phyloP scores from a whole-genome alignment of 2,113 vertebrate species.

The Tragelaphus imberbis region DNA sequence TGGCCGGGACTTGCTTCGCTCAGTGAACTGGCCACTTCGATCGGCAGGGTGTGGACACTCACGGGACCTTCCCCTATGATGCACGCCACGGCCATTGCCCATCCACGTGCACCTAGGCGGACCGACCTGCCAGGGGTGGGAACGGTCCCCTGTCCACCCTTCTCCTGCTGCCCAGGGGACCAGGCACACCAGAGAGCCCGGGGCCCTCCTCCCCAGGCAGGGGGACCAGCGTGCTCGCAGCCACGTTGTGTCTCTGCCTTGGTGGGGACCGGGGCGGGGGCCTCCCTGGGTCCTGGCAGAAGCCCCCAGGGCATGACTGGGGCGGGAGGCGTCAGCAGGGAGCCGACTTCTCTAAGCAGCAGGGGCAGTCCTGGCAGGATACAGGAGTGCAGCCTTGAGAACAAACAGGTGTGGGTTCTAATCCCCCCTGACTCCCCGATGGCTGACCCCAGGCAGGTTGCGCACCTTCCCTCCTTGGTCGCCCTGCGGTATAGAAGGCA shows the following conservation, averaged over 20 bases:
- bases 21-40: accelerated
- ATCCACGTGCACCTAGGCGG: accelerated
- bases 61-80: accelerated
- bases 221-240: accelerated
- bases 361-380: accelerated
- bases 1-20: accelerated
- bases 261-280: accelerated
- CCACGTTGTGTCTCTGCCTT: accelerated
- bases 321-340: not conserved
- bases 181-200: accelerated
- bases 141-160: not conserved
- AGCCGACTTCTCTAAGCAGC: not conserved
- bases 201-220: not conserved
- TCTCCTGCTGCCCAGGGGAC: too few species aligned
- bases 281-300: not conserved
- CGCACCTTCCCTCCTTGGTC: accelerated
- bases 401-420: not conserved
- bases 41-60: accelerated
- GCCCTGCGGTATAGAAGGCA: accelerated
- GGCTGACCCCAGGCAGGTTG: not conserved
- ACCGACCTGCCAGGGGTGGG: accelerated
- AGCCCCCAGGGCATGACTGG: not conserved
- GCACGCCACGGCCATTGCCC: accelerated
- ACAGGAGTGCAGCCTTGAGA: accelerated
- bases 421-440: accelerated